Percentiles rank a stretch among this genome's conserved stretches.
Conservation (phyloP, 2,888 invertebrate species). For the Lamellibrachia satsuma region DNA sequence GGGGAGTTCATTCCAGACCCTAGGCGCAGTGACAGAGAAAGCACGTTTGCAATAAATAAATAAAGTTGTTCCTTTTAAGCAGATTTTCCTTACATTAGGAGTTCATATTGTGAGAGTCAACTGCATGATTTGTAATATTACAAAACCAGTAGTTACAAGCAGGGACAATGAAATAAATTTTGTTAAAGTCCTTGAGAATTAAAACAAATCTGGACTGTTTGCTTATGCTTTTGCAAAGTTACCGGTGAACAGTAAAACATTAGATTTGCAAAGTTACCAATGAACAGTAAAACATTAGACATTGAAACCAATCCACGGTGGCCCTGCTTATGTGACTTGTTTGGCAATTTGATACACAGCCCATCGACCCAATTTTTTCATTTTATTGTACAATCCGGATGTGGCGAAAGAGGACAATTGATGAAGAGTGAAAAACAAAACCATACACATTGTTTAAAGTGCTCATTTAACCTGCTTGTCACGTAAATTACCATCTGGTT, state of each 20-base stretch:
- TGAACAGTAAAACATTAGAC: neutral
- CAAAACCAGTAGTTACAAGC: neutral
- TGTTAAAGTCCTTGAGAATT: neutral
- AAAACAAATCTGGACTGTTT: too few relatives aligned
- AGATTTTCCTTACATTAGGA: neutral
- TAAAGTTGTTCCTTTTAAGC: too few relatives aligned
- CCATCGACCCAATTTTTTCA: neutral
- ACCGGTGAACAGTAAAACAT: neutral
- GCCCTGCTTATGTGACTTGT: neutral
- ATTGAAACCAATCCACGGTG: neutral
- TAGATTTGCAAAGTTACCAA: neutral
- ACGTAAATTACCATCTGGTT: neutral
- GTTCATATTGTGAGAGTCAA: neutral
- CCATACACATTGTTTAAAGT: neutral
- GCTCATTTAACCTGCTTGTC: neutral
- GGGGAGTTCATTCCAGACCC: too few relatives aligned
- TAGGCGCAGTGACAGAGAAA: too few relatives aligned
- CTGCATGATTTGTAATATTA: neutral
- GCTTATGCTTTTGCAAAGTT: neutral
- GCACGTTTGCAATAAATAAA: too few relatives aligned
- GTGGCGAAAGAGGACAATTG: constrained; percentile 3
- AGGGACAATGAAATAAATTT: neutral
- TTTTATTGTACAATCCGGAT: neutral
- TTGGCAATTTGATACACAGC: neutral
- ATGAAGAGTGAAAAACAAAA: neutral